Evolutionary conservation across 2,888 invertebrate species (phyloP).

Genomic region (Ophion ventricosus): DNA sequence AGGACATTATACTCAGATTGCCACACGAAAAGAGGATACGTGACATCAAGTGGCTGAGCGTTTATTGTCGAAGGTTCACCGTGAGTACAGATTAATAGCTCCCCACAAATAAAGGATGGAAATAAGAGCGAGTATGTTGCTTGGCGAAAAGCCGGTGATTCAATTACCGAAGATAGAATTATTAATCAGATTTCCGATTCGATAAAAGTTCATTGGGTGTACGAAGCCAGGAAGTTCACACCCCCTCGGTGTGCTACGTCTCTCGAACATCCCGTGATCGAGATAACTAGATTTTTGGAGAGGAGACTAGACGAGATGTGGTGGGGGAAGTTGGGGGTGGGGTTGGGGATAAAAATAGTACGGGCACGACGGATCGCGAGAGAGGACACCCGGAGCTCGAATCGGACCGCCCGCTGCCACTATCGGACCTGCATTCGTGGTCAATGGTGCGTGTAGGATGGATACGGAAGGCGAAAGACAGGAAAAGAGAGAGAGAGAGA

Average conservation of each 20-base stretch:
- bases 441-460: constrained; percentile 84
- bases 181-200: constrained; percentile 34
- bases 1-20: constrained; percentile 92
- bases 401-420: constrained; percentile 61
- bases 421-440: constrained; percentile 81
- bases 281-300: constrained; percentile 82
- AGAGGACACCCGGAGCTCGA: constrained; percentile 35
- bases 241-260: constrained; percentile 21
- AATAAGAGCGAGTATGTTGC: background rate
- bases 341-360: constrained; percentile 8
- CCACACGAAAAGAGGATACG: constrained; percentile 93
- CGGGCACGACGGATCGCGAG: constrained; percentile 28
- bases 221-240: constrained; percentile 23
- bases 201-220: constrained; percentile 25
- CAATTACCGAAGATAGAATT: constrained; percentile 22
- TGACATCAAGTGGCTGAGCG: constrained; percentile 95
- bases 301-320: constrained; percentile 67
- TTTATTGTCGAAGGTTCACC: constrained; percentile 96
- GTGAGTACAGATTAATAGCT: constrained; percentile 85
- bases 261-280: constrained; percentile 66
- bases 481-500: constrained; percentile 53
- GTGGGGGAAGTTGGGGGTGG: constrained; percentile 35
- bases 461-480: constrained; percentile 82
- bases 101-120: constrained; percentile 9
- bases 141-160: background rate